Conservation (phyloP, 2,888 invertebrate genomes). For the Oasisia sp. region DNA sequence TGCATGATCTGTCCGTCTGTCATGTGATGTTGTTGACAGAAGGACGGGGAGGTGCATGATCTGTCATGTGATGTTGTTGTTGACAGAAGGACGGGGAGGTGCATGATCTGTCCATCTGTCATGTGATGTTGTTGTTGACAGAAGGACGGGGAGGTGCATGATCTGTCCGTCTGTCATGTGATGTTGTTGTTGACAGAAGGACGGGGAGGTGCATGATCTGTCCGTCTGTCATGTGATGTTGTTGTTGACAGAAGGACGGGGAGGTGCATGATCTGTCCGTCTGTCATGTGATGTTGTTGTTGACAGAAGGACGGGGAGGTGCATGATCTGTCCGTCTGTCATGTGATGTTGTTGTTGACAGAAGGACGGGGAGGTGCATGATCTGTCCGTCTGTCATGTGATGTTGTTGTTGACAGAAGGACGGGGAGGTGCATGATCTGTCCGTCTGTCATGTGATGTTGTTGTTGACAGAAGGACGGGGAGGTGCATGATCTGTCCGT, state of each 20-base stretch:
- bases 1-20: constrained; percentile 69
- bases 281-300: too few relatives aligned
- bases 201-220: constrained; percentile 61
- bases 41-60: constrained; percentile 62
- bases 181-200: constrained; percentile 61
- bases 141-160: constrained; percentile 64
- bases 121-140: too few relatives aligned
- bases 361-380: constrained; percentile 64
- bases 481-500: constrained; percentile 68
- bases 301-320: constrained; percentile 63
- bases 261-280: constrained; percentile 68
- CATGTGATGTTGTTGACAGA: constrained; percentile 56
- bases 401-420: constrained; percentile 61
- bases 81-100: constrained; percentile 63
- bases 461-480: constrained; percentile 61
- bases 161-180: too few relatives aligned
- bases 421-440: constrained; percentile 61
- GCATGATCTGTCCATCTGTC: constrained; percentile 68
- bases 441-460: too few relatives aligned
- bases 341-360: too few relatives aligned
- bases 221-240: too few relatives aligned
- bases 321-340: constrained; percentile 69
- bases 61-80: too few relatives aligned
- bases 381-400: too few relatives aligned
- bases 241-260: constrained; percentile 61